A percentile compares a stretch with the other conserved stretches of the same genome.
phyloP scores from a whole-genome alignment of 2,888 invertebrate species.

The Formica aserva region DNA sequence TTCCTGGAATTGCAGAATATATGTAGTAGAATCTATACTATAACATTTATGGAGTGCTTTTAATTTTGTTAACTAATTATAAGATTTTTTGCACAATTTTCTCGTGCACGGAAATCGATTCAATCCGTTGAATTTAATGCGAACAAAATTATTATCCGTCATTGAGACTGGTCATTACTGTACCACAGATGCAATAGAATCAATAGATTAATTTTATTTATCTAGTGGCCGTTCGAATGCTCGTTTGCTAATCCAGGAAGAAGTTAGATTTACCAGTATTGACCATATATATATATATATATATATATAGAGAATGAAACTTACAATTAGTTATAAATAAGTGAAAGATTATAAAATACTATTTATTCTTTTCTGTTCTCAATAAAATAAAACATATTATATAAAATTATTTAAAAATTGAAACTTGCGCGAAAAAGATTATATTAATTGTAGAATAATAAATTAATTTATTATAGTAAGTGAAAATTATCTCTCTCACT shows the following conservation, averaged over 20 bases:
- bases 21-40: not conserved
- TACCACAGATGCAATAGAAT: not conserved
- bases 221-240: not conserved
- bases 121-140: not conserved
- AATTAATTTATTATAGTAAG: conserved; percentile 11
- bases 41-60: not conserved
- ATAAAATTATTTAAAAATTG: not conserved
- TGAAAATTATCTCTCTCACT: conserved; percentile 2
- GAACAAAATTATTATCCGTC: conserved; percentile 24
- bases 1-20: not conserved
- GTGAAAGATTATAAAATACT: not conserved
- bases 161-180: conserved; percentile 10
- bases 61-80: not conserved
- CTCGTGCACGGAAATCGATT: not conserved
- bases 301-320: not conserved
- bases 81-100: not conserved
- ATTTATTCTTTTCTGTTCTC: not conserved
- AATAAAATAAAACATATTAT: not conserved
- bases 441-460: not conserved
- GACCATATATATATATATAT: not conserved
- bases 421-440: not conserved
- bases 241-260: conserved; percentile 18
- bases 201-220: conserved; percentile 26
- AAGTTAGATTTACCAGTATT: not conserved
- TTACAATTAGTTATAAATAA: not conserved